These are phyloP conservation scores for Cataglyphis albicans DNA, from an alignment of 2,888 invertebrate species.

Conservation along the genomic window DNA sequence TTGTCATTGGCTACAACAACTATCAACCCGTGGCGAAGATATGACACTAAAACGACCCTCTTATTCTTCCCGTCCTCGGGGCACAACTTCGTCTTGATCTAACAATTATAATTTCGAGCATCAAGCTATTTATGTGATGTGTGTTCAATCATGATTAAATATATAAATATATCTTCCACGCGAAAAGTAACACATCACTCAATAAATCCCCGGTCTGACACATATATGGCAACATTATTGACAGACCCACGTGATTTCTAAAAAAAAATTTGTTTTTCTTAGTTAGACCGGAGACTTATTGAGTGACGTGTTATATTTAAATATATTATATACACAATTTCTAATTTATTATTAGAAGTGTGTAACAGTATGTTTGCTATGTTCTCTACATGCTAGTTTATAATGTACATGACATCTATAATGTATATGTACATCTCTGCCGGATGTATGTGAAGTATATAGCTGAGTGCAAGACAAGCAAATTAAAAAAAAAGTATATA, in stretches of 20 bases:
- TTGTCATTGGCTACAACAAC: conserved; percentile 26
- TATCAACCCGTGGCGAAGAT: neutral
- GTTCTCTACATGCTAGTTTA: neutral
- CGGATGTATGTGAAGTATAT: neutral
- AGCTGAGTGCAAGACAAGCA: conserved; percentile 3
- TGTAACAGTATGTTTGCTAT: neutral
- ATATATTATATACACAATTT: neutral
- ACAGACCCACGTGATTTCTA: too few species aligned
- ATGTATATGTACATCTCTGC: neutral
- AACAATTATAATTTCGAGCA: conserved; percentile 2
- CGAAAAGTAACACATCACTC: neutral
- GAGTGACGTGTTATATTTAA: too few species aligned
- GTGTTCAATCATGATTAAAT: neutral
- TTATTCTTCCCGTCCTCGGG: neutral
- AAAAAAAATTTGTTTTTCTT: too few species aligned
- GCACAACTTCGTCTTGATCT: neutral
- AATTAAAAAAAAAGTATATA: conserved; percentile 18
- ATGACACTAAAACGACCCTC: neutral
- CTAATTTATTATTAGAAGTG: neutral
- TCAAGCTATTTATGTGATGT: neutral
- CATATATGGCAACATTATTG: too few species aligned
- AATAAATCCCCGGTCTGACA: too few species aligned
- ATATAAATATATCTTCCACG: neutral
- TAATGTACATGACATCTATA: neutral
- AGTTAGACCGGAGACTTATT: too few species aligned